phyloP scores from a whole-genome alignment of 2,113 vertebrate genomes.

The Embiotoca jacksoni region DNA sequence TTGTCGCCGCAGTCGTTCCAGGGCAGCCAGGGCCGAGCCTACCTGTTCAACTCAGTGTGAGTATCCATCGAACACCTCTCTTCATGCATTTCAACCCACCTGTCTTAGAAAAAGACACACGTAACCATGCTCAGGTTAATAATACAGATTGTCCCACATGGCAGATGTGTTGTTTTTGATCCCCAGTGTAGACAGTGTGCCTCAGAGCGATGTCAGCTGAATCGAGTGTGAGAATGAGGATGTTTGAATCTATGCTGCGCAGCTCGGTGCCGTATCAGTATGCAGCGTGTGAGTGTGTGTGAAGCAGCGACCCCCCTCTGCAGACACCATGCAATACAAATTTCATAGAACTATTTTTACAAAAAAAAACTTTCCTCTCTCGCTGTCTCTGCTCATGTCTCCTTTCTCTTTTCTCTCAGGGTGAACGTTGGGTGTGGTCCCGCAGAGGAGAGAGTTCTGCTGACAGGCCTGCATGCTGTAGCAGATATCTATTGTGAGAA shows the following conservation, averaged over 20 bases:
- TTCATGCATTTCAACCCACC: constrained; percentile 16
- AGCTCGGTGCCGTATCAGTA: constrained; percentile 37
- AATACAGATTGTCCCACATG: not conserved
- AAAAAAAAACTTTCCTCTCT: not conserved
- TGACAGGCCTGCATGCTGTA: constrained; percentile 96
- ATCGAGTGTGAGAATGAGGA: constrained; percentile 55
- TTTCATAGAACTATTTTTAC: constrained; percentile 9
- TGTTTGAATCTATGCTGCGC: constrained; percentile 37
- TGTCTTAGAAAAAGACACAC: not conserved
- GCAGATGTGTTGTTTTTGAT: constrained; percentile 26
- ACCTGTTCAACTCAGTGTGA: constrained; percentile 98
- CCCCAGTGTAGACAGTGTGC: constrained; percentile 10
- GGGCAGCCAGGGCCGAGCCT: constrained; percentile 94
- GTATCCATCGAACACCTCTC: constrained; percentile 66
- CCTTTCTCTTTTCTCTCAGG: constrained; percentile 74
- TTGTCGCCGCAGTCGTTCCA: constrained; percentile 90
- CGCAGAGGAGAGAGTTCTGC: constrained; percentile 95
- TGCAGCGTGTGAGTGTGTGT: constrained; percentile 46
- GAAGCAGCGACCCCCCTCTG: constrained; percentile 55
- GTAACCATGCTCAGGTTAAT: constrained; percentile 1
- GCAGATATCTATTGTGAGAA: constrained; percentile 99
- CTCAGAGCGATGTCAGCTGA: constrained; percentile 50
- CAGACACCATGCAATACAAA: constrained; percentile 27
- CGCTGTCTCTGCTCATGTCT: not conserved
- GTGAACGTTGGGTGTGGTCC: constrained; percentile 98